These are phyloP conservation scores for Lasiommata megera DNA, from an alignment of 2,888 invertebrate species.

Conservation along the genomic window DNA sequence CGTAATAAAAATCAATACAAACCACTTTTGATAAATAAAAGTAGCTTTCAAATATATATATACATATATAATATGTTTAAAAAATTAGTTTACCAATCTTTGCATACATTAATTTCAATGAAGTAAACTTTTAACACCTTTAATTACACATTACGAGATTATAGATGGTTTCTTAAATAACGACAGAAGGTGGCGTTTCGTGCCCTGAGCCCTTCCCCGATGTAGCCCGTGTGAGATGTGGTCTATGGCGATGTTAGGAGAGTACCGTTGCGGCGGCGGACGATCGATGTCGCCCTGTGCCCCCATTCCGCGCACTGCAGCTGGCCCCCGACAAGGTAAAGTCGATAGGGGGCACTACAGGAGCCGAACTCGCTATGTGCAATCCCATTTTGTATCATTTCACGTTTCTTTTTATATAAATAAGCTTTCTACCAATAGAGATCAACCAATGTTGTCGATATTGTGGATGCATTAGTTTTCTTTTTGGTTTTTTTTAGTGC, in stretches of 20 bases:
- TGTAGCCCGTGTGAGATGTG: constrained; percentile 77
- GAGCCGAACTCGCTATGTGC: constrained; percentile 69
- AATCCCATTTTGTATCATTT: constrained; percentile 60
- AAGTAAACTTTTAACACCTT: constrained; percentile 36
- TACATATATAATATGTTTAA: constrained; percentile 20
- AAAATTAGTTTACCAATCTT: constrained; percentile 23
- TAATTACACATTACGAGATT: constrained; percentile 54
- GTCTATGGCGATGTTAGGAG: constrained; percentile 69
- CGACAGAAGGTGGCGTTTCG: constrained; percentile 76
- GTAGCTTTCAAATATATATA: constrained; percentile 31
- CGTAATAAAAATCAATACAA: constrained; percentile 9
- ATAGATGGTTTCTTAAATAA: constrained; percentile 78
- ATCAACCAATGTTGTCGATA: constrained; percentile 16
- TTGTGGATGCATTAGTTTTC: constrained; percentile 26
- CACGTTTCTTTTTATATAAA: constrained; percentile 34
- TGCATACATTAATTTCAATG: constrained; percentile 19
- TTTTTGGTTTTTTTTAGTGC: constrained; percentile 31
- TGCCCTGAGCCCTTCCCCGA: constrained; percentile 70
- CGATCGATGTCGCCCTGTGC: constrained; percentile 15
- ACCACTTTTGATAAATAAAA: constrained; percentile 21
- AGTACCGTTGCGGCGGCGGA: constrained; percentile 52
- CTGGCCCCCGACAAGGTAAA: constrained; percentile 63
- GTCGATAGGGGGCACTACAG: constrained; percentile 66
- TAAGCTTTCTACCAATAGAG: constrained; percentile 35
- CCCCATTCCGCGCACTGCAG: constrained; percentile 36